These are phyloP conservation scores for Zophobas atratus DNA, from an alignment of 1,140 invertebrate genomes.

Conservation along the genomic window DNA sequence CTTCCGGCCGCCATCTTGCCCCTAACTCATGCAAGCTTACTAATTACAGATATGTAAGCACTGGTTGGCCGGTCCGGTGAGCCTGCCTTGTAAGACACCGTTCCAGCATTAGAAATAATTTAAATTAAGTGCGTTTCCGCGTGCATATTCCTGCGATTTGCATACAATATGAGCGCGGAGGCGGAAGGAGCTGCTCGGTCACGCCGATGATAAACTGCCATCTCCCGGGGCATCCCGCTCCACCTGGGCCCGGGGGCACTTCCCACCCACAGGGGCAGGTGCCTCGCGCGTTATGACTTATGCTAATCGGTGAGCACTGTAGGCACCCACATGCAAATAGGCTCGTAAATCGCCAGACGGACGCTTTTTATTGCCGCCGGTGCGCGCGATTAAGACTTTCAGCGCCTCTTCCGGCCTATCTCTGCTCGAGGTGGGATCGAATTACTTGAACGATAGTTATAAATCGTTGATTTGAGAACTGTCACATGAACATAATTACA, in stretches of 20 bases:
- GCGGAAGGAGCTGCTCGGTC: constrained; percentile 48
- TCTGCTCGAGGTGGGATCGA: not conserved
- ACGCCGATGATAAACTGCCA: constrained; percentile 51
- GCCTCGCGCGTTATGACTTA: constrained; percentile 34
- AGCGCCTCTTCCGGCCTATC: constrained; percentile 21
- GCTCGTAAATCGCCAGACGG: constrained; percentile 35
- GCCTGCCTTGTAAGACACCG: constrained; percentile 54
- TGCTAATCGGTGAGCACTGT: constrained; percentile 36
- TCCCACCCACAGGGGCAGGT: constrained; percentile 48
- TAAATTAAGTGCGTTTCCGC: constrained; percentile 54
- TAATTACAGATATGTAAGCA: constrained; percentile 55
- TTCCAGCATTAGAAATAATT: constrained; percentile 55
- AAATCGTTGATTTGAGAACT: too few species aligned
- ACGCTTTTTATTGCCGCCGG: constrained; percentile 18
- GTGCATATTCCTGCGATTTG: constrained; percentile 55
- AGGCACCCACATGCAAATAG: constrained; percentile 36
- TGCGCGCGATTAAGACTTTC: constrained; percentile 8
- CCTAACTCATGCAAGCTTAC: constrained; percentile 58
- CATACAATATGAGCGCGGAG: constrained; percentile 55
- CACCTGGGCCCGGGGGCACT: constrained; percentile 50
- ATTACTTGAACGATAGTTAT: not conserved
- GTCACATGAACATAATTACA: too few species aligned
- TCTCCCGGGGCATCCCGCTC: constrained; percentile 34
- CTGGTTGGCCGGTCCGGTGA: constrained; percentile 46
- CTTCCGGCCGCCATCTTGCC: constrained; percentile 58